A percentile compares a stretch with the other conserved stretches of the same genome.
Evolutionary conservation across 2,888 invertebrate genomes (phyloP).

Genomic region (Stenichneumon culpator): DNA sequence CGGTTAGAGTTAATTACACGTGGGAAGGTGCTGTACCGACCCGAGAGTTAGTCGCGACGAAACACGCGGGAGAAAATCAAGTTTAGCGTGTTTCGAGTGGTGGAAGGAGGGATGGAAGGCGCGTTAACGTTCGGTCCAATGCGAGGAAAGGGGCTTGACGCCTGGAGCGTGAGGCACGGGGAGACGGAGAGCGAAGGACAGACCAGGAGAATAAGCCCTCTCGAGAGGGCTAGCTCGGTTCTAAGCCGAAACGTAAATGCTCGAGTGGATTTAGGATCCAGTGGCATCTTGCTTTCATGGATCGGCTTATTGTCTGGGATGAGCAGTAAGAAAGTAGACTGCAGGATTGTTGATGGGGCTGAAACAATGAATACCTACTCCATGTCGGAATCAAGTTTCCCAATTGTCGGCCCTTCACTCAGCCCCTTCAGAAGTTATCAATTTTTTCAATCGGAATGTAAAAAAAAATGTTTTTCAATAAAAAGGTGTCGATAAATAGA

Average conservation of each 20-base stretch:
- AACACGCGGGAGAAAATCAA: slow-evolving; percentile 61
- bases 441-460: neutral
- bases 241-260: slow-evolving; percentile 67
- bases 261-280: slow-evolving; percentile 60
- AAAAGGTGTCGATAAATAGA: neutral
- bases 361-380: neutral
- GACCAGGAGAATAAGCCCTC: slow-evolving; percentile 39
- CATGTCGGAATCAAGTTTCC: neutral
- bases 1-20: slow-evolving; percentile 65
- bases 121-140: slow-evolving; percentile 26
- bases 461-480: neutral
- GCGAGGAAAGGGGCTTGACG: neutral
- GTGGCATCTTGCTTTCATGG: slow-evolving; percentile 60
- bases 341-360: neutral
- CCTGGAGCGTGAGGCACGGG: neutral
- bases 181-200: slow-evolving; percentile 19
- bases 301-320: slow-evolving; percentile 24
- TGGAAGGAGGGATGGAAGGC: neutral
- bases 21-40: slow-evolving; percentile 48
- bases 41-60: slow-evolving; percentile 53
- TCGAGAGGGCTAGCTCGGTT: slow-evolving; percentile 25
- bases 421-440: neutral
- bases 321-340: neutral
- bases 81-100: slow-evolving; percentile 48
- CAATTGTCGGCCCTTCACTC: neutral